Evolutionary conservation across 1,140 invertebrate genomes (phyloP).

Genomic region (Drosophila ironensis): DNA sequence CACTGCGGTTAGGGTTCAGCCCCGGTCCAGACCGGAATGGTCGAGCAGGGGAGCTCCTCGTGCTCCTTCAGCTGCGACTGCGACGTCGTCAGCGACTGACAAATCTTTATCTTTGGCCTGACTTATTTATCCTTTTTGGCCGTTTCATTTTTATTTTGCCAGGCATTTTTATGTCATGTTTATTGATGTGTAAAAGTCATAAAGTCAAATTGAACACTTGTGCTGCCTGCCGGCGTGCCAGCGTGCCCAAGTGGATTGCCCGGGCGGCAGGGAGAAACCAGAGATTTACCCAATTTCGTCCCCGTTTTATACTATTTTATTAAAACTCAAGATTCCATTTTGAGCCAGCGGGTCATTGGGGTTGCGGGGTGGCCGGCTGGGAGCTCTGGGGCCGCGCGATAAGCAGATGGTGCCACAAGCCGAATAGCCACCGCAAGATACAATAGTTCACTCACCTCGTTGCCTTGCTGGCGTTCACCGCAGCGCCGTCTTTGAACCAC

Average conservation of each 20-base stretch:
- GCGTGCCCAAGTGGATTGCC: too few species aligned
- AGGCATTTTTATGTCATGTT: conserved; percentile 73
- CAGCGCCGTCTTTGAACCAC: conserved; percentile 91
- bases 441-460: conserved; percentile 85
- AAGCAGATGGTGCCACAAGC: conserved; percentile 8
- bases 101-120: conserved; percentile 74
- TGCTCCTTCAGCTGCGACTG: background rate
- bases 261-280: conserved; percentile 20
- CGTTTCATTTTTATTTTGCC: conserved; percentile 71
- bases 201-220: conserved; percentile 81
- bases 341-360: background rate
- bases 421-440: too few species aligned
- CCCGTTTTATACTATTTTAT: conserved; percentile 48
- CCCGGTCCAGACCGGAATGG: conserved; percentile 16
- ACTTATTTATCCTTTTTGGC: conserved; percentile 78
- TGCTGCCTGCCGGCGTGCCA: conserved; percentile 26
- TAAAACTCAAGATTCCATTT: conserved; percentile 18
- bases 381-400: background rate
- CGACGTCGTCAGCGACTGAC: conserved; percentile 29
- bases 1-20: conserved; percentile 56
- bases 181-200: conserved; percentile 81
- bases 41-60: background rate
- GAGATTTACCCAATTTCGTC: conserved; percentile 9
- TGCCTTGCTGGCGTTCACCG: conserved; percentile 88
- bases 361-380: background rate